Evolutionary conservation across 2,888 invertebrate species (phyloP), one percentile per base, ranked within the genome.

Genomic region (Charanyca ferruginea): DNA sequence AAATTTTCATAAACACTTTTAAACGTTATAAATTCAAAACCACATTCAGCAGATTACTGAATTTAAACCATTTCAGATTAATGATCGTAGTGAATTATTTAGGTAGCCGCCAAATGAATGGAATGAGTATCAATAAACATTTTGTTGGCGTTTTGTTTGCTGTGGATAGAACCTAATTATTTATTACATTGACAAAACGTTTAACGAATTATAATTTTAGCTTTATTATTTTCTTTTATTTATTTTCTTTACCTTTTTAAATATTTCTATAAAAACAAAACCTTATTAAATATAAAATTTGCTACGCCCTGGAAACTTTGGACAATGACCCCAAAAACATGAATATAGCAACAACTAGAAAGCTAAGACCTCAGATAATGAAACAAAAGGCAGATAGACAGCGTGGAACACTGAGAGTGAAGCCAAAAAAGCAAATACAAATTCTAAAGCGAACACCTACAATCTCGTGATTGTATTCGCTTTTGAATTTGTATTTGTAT

Each of bases 11-110:
- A 23, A 16, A 53, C 18, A 47, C 62, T 64, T 77, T 79, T 66
- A 73, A 80, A 81, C 80, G 65, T 79, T 71, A 72, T 73, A 79
- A 65, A 51, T 71, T 65, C 45, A 47, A 79, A 81, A 79, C 77
- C 84, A 61, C 83, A 70, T 78, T 77, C 68, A 78, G 55, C 69
- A 64, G 78, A 80, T 85, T 81, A 82, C 72, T 61, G 79, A 73
- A 79, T 74, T 75, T 54, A 66, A 79, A 79, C 70, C 69, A 72
- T 73, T 79, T 53, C 66, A 72, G 55, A 77, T 68, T 77, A 80
- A 78, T 73, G 72, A 57, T 76, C 47, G 47, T 22, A 42, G 28
- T 73, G 62, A 83, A 80, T 85, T 78, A 84, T 84, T 83, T 69
- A 85, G 45, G 45, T 35, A 42, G 45, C 20, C 7, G 48, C 41